Conservation (phyloP, 2,888 invertebrate genomes). For the Drosophila antonietae region DNA sequence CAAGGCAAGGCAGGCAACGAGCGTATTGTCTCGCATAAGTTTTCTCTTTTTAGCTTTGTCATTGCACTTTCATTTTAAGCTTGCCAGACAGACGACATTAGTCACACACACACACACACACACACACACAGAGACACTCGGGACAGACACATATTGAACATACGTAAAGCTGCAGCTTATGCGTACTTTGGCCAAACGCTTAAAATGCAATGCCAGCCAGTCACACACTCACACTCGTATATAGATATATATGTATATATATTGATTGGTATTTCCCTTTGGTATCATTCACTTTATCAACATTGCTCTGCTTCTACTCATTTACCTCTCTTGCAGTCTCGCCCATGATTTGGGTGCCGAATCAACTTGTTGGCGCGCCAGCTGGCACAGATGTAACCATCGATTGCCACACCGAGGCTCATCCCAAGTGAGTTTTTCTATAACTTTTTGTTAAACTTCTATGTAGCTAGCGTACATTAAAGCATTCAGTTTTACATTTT, state of each 20-base stretch:
- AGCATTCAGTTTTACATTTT: slow-evolving; percentile 19
- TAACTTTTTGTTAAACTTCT: slow-evolving; percentile 15
- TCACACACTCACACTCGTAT: background rate
- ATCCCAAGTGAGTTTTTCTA: slow-evolving; percentile 87
- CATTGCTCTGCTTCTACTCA: slow-evolving; percentile 25
- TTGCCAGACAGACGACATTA: slow-evolving; percentile 26
- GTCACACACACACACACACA: slow-evolving; percentile 7
- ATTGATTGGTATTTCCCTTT: slow-evolving; percentile 32
- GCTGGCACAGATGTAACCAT: slow-evolving; percentile 95
- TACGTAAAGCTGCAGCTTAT: slow-evolving; percentile 68
- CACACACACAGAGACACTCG: slow-evolving; percentile 1
- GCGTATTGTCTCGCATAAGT: slow-evolving; percentile 49
- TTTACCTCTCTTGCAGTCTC: slow-evolving; percentile 87
- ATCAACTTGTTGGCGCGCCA: slow-evolving; percentile 96
- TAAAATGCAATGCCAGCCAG: slow-evolving; percentile 54
- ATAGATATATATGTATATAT: background rate
- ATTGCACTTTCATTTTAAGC: slow-evolving; percentile 77
- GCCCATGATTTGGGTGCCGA: slow-evolving; percentile 97
- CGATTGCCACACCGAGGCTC: slow-evolving; percentile 96
- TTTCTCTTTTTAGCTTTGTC: slow-evolving; percentile 70
- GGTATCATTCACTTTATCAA: slow-evolving; percentile 65
- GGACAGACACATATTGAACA: slow-evolving; percentile 56
- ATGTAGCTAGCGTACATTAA: slow-evolving; percentile 21
- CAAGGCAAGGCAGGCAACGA: slow-evolving; percentile 12
- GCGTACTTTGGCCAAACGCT: slow-evolving; percentile 68